Percentiles rank a stretch among this genome's conserved stretches.
These are phyloP conservation scores for Heterodera filipjevi DNA, from an alignment of 2,888 invertebrate genomes.

Conservation along the genomic window DNA sequence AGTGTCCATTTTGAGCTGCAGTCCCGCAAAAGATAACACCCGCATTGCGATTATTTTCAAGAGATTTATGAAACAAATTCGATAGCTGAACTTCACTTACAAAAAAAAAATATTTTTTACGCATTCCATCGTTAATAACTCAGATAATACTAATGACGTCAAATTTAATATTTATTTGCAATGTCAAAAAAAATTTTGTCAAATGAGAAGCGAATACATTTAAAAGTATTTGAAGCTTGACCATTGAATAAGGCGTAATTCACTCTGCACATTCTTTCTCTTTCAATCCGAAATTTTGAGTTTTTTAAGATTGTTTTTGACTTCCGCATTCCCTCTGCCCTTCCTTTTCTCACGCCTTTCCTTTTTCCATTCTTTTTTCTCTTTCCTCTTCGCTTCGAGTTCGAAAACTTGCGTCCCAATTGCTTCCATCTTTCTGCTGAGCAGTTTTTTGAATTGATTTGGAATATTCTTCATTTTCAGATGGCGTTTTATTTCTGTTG, in stretches of 20 bases:
- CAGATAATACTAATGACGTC: too few species aligned
- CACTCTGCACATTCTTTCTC: too few species aligned
- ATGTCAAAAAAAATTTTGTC: too few species aligned
- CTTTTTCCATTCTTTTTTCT: neutral
- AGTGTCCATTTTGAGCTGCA: neutral
- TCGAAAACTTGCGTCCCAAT: neutral
- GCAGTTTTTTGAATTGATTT: constrained; percentile 2
- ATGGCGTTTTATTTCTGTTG: neutral
- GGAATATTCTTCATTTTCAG: constrained; percentile 9
- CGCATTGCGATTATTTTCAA: neutral
- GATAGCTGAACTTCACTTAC: too few species aligned
- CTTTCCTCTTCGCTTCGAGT: constrained; percentile 5
- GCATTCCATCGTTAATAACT: too few species aligned
- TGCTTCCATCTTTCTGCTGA: constrained; percentile 13
- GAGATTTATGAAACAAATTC: neutral
- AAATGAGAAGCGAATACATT: too few species aligned
- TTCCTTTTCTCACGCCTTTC: constrained; percentile 14
- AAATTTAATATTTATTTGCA: too few species aligned
- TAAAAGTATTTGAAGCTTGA: too few species aligned
- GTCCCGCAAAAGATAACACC: neutral
- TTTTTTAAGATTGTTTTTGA: neutral
- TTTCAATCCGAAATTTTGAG: neutral
- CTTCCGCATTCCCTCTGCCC: neutral
- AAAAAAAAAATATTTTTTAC: too few species aligned
- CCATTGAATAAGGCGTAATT: too few species aligned